Evolutionary conservation across 2,888 invertebrate genomes (phyloP).

Genomic region (Trissolcus japonicus): DNA sequence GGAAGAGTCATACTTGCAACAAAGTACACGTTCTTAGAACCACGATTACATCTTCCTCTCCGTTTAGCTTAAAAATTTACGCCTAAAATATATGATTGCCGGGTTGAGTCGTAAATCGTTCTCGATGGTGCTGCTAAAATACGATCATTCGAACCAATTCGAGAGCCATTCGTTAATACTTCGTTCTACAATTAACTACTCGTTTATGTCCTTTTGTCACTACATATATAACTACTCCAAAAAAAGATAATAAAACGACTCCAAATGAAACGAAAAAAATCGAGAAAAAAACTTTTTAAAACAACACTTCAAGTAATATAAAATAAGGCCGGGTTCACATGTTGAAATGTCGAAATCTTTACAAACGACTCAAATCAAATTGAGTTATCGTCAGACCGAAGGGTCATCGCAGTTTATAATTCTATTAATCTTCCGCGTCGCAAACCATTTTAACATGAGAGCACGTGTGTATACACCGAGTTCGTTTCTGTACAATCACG

Average conservation of each 20-base stretch:
- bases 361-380: conserved; percentile 40
- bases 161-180: neutral
- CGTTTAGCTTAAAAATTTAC: neutral
- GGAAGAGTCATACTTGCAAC: conserved; percentile 35
- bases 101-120: conserved; percentile 1
- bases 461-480: neutral
- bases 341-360: conserved; percentile 27
- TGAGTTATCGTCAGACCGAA: neutral
- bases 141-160: neutral
- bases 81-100: conserved; percentile 5
- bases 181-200: neutral
- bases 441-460: neutral
- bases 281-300: too few relatives aligned
- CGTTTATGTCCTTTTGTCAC: neutral
- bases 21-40: conserved; percentile 39
- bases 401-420: neutral
- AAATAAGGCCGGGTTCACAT: conserved; percentile 2
- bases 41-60: conserved; percentile 10
- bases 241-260: neutral
- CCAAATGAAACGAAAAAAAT: conserved; percentile 8
- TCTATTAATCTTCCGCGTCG: too few relatives aligned
- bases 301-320: too few relatives aligned
- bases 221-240: too few relatives aligned
- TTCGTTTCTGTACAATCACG: neutral
- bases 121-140: conserved; percentile 1